Percentiles rank a stretch among this genome's conserved stretches.
phyloP scores from a whole-genome alignment of 2,888 invertebrate genomes.

The Nysson spinosus region DNA sequence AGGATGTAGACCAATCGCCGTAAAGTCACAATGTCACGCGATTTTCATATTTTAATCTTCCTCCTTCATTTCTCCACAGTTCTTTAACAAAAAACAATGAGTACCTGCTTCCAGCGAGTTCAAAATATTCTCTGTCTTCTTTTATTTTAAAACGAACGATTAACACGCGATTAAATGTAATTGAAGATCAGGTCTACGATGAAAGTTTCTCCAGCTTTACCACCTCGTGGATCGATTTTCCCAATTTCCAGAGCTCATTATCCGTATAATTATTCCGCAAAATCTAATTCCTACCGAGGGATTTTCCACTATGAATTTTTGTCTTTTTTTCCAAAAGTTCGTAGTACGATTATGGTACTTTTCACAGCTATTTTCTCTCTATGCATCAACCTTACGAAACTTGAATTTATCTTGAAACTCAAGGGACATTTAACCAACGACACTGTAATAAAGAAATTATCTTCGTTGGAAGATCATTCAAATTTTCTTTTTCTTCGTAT shows the following conservation, averaged over 20 bases:
- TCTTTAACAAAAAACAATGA: neutral
- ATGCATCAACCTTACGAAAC: neutral
- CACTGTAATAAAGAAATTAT: too few species aligned
- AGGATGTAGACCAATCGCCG: conserved; percentile 39
- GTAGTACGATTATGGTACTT: neutral
- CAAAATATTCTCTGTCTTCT: neutral
- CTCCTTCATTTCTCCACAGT: neutral
- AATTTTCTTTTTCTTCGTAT: too few species aligned
- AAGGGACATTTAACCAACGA: too few species aligned
- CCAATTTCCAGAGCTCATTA: conserved; percentile 27
- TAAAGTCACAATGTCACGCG: conserved; percentile 21
- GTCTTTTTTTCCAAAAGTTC: neutral
- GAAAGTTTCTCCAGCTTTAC: neutral
- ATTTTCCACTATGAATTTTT: conserved; percentile 1
- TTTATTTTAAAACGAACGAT: too few species aligned
- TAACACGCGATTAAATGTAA: too few species aligned
- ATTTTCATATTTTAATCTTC: conserved; percentile 28
- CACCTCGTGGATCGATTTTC: conserved; percentile 24
- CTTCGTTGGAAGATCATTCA: too few species aligned
- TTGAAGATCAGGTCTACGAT: too few species aligned
- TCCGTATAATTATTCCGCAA: conserved; percentile 19
- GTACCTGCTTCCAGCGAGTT: too few species aligned
- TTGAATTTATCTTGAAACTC: neutral
- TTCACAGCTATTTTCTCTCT: neutral
- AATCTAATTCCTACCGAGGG: conserved; percentile 11